Evolutionary conservation across 2,888 invertebrate species (phyloP).

Genomic region (Chloroclystis v-ata): DNA sequence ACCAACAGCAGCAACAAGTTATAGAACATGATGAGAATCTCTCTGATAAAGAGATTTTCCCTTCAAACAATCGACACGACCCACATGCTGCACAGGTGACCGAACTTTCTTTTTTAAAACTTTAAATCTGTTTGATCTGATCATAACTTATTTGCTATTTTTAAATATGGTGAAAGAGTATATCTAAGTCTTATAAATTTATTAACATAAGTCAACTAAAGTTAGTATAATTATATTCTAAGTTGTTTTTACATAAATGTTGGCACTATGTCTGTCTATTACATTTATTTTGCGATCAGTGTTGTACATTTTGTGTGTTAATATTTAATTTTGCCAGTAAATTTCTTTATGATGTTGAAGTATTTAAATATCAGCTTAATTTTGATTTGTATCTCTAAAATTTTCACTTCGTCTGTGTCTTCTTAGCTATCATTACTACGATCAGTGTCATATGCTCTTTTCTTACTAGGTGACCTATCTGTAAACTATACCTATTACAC

Average conservation of each 20-base stretch:
- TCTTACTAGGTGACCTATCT: constrained; percentile 57
- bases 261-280: constrained; percentile 57
- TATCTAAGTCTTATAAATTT: constrained; percentile 1
- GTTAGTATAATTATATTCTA: background rate
- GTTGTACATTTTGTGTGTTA: constrained; percentile 72
- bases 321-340: constrained; percentile 63
- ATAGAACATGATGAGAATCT: constrained; percentile 92
- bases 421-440: constrained; percentile 71
- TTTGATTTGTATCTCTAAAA: constrained; percentile 56
- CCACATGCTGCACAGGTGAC: constrained; percentile 79
- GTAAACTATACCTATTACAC: constrained; percentile 5
- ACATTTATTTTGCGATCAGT: constrained; percentile 69
- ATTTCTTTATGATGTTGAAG: constrained; percentile 55
- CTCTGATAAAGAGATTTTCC: constrained; percentile 92
- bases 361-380: constrained; percentile 63
- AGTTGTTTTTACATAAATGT: constrained; percentile 32
- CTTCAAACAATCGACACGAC: constrained; percentile 74
- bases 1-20: constrained; percentile 78
- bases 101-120: constrained; percentile 40
- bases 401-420: constrained; percentile 69
- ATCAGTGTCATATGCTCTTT: constrained; percentile 72
- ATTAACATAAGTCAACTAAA: too few relatives aligned
- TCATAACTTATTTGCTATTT: constrained; percentile 10
- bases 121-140: constrained; percentile 23
- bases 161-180: constrained; percentile 17